A percentile compares a stretch with the other conserved stretches of the same genome.
Conservation (phyloP, 37 sponge, comb jelly and placozoan genomes). For the Halichondria panicea region DNA sequence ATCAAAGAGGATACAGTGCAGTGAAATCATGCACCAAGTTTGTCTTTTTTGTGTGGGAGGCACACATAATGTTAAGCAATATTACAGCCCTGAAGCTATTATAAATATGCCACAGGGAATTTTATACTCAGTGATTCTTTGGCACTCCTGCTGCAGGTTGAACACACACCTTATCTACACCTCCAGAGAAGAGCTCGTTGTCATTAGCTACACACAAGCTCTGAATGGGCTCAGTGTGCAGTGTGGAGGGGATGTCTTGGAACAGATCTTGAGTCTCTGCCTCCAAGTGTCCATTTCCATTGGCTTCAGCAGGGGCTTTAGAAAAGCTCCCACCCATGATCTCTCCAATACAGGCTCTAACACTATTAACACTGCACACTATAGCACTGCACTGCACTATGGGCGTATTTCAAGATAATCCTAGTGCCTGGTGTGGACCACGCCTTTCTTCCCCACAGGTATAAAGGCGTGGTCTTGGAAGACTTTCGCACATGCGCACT, state of each 20-base stretch:
- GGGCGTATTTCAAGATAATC: background rate
- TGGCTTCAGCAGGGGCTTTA: background rate
- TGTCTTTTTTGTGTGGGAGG: background rate
- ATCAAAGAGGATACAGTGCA: background rate
- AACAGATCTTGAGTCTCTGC: background rate
- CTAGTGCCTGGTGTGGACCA: too few species aligned
- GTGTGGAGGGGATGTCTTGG: background rate
- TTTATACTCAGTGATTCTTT: too few species aligned
- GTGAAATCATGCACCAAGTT: background rate
- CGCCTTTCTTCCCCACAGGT: too few species aligned
- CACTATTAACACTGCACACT: too few species aligned
- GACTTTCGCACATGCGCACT: too few species aligned
- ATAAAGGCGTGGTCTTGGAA: too few species aligned
- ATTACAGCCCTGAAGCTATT: background rate
- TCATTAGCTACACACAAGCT: constrained; percentile 20
- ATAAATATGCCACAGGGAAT: background rate
- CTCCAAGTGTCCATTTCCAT: background rate
- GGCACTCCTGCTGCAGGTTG: background rate
- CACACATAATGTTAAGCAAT: background rate
- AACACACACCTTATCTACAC: constrained; percentile 29
- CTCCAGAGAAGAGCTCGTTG: constrained; percentile 15
- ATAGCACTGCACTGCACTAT: too few species aligned
- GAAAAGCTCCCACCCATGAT: constrained; percentile 8
- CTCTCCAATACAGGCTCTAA: too few species aligned
- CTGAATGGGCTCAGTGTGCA: constrained; percentile 49